phyloP scores from a whole-genome alignment of 2,113 vertebrate species.

The Rhynchopsitta pachyrhyncha region DNA sequence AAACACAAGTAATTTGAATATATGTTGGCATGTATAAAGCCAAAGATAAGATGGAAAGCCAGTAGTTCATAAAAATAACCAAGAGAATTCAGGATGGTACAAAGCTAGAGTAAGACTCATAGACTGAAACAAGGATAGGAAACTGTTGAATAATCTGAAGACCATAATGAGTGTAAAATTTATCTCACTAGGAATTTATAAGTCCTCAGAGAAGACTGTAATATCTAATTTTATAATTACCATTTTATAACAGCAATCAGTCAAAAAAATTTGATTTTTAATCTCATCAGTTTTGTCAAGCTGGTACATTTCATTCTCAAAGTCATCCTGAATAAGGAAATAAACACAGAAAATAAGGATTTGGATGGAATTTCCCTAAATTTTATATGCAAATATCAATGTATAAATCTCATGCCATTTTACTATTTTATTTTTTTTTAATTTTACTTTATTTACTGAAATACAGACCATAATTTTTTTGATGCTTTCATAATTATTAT shows the following conservation, averaged over 20 bases:
- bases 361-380: background rate
- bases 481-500: background rate
- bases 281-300: background rate
- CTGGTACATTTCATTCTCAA: background rate
- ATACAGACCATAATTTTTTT: background rate
- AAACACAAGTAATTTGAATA: background rate
- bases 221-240: background rate
- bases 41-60: background rate
- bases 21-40: background rate
- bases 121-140: background rate
- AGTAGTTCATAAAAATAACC: background rate
- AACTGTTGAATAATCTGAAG: background rate
- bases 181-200: background rate
- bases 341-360: background rate
- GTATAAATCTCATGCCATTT: background rate
- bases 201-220: background rate
- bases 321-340: background rate
- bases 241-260: background rate
- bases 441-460: background rate
- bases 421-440: background rate
- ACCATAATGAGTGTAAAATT: background rate
- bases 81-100: background rate
- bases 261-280: background rate
- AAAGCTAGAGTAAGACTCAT: background rate
- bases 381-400: background rate